Evolutionary conservation across 2,113 vertebrate species (phyloP).

Genomic region (Zosterops lateralis): DNA sequence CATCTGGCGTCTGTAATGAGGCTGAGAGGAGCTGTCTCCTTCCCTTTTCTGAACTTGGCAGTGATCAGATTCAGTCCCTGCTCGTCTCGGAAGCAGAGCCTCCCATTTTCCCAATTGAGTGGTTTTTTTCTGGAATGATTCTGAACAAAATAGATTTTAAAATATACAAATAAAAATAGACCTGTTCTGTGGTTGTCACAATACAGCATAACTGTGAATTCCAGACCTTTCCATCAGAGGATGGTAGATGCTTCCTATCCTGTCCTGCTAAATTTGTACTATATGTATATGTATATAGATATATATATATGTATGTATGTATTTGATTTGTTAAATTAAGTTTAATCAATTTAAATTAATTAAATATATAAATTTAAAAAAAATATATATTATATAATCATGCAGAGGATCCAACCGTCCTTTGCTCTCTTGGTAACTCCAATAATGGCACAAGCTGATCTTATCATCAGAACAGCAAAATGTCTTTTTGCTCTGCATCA

Average conservation of each 20-base stretch:
- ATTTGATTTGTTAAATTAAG: neutral
- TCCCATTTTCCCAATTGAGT: neutral
- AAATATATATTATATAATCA: neutral
- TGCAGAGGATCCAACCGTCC: neutral
- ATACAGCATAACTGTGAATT: neutral
- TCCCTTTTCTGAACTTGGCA: neutral
- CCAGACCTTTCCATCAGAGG: neutral
- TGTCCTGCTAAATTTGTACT: neutral
- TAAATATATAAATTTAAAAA: neutral
- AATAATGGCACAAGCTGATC: neutral
- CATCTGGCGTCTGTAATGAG: neutral
- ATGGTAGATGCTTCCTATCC: neutral
- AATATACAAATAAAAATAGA: neutral
- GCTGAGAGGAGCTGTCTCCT: neutral
- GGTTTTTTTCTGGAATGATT: neutral
- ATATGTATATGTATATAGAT: neutral
- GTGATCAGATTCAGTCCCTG: neutral
- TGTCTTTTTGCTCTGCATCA: neutral
- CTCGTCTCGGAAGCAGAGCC: rapidly evolving
- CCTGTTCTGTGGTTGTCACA: neutral
- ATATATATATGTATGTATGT: neutral
- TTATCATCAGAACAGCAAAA: neutral
- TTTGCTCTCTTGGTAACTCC: neutral
- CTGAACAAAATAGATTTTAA: neutral
- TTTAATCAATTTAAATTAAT: neutral